Conservation (phyloP, 2,797 vertebrate genomes). For the Sebastes taczanowskii region DNA sequence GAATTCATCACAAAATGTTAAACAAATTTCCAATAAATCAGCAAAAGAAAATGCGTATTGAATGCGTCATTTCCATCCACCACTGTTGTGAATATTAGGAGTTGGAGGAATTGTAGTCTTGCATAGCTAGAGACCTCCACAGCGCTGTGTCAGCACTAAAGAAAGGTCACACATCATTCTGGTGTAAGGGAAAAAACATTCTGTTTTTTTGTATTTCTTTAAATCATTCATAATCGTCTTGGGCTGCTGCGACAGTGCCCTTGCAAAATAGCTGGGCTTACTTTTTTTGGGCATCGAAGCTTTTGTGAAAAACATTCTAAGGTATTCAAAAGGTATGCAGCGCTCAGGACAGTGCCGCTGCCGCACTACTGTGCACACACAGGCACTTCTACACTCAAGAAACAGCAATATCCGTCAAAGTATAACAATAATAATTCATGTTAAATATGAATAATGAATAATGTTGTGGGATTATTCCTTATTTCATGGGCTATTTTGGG, state of each 20-base stretch:
- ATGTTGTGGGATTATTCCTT: too few relatives aligned
- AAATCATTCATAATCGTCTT: background rate
- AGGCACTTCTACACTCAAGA: too few relatives aligned
- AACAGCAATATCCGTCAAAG: too few relatives aligned
- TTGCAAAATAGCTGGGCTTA: background rate
- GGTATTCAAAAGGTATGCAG: too few relatives aligned
- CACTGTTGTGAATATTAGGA: background rate
- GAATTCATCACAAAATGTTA: background rate
- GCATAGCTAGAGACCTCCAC: background rate
- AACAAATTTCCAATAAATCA: background rate
- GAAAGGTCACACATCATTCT: background rate
- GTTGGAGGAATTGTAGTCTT: too few relatives aligned
- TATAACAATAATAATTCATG: too few relatives aligned
- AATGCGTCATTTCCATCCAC: background rate
- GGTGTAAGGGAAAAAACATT: background rate
- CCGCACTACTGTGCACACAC: too few relatives aligned
- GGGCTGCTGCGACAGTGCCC: background rate
- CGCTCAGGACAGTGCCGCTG: too few relatives aligned
- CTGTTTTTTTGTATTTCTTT: background rate
- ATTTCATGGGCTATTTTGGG: too few relatives aligned
- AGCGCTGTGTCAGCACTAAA: background rate
- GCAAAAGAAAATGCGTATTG: background rate
- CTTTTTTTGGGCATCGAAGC: too few relatives aligned
- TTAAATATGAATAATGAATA: too few relatives aligned
- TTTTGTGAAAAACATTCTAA: too few relatives aligned